Base-by-base conservation (phyloP, 2,888 invertebrate species). In the Ceramica pisi region DNA sequence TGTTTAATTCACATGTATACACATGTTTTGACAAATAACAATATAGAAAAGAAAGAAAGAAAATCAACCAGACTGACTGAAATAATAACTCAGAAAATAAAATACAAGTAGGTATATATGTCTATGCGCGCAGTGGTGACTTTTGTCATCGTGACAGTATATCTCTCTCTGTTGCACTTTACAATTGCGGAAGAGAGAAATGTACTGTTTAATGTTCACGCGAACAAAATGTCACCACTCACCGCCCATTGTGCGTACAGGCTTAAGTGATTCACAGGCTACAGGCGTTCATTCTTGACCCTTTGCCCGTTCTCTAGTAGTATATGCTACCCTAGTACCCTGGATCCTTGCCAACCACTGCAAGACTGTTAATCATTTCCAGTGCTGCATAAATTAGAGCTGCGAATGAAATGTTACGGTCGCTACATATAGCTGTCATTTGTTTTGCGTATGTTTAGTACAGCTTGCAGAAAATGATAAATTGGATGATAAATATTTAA, bases 321-420 rank as follows among this genome's bases (percentile, higher is more conserved):
- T 21, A 1, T 21, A 57, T 57, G 38, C 57, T 57, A 21, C 21
- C 57, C 57, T 38, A 21, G 57, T 41, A 10, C 19, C 14, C 51
- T 82, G 80, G 85, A 75, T 61, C 19, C 44, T 21, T 31, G 82
- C 85, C 82, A 82, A 65, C 50, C 2, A 50, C 48, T 41, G 21
- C 31, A 50, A n/a, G 26, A 19, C 31, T 62, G 64, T 84, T 67
- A 71, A 67, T 82, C 75, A 73, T 84, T 35, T 71, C 21, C 59
- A 57, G 41, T 53, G 41, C 23, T 61, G 66, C 59, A 68, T 78
- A 71, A 69, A 82, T 84, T 67, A 67, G 26, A 23, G 55, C 50
- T 55, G 53, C 21, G 10, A 67, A 72, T 70, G 48, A 48, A 77
- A 64, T 71, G 78, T 67, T 75, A 64, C 50, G 55, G 59, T 75